phyloP scores from a whole-genome alignment of 1,140 invertebrate genomes.

The Linepithema humile region DNA sequence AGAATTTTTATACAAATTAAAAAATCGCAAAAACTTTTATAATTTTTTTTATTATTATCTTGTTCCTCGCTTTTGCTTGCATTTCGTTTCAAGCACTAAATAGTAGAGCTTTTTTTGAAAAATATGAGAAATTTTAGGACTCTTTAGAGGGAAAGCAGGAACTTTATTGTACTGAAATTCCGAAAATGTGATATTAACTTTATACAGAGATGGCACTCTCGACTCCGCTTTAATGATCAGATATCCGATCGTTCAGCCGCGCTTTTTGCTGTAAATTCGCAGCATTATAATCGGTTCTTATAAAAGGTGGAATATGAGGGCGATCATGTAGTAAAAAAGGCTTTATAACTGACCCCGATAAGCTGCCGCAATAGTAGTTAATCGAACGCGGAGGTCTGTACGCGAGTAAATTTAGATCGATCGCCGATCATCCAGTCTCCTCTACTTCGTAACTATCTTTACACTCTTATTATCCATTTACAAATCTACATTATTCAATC shows the following conservation, averaged over 20 bases:
- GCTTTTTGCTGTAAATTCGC: constrained; percentile 35
- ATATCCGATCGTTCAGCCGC: not conserved
- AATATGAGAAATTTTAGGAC: too few relatives aligned
- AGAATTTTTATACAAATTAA: constrained; percentile 4
- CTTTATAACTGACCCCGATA: constrained; percentile 52
- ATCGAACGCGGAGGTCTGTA: constrained; percentile 38
- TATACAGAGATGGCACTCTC: not conserved
- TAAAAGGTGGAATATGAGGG: constrained; percentile 21
- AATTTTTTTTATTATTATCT: too few relatives aligned
- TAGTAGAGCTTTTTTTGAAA: too few relatives aligned
- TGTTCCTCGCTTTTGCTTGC: too few relatives aligned
- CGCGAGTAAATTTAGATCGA: constrained; percentile 49
- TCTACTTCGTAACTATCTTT: not conserved
- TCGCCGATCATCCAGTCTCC: constrained; percentile 20
- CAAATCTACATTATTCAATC: not conserved
- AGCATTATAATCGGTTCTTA: constrained; percentile 46
- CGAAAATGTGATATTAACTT: not conserved
- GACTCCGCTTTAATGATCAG: not conserved
- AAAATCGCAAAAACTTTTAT: too few relatives aligned
- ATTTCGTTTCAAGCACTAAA: too few relatives aligned
- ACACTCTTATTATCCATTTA: constrained; percentile 1
- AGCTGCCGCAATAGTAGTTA: constrained; percentile 35
- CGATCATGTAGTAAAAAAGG: constrained; percentile 39
- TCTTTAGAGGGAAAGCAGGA: not conserved
- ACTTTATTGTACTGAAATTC: not conserved